Evolutionary conservation across 2,113 vertebrate species (phyloP).

Genomic region (Vidua macroura): DNA sequence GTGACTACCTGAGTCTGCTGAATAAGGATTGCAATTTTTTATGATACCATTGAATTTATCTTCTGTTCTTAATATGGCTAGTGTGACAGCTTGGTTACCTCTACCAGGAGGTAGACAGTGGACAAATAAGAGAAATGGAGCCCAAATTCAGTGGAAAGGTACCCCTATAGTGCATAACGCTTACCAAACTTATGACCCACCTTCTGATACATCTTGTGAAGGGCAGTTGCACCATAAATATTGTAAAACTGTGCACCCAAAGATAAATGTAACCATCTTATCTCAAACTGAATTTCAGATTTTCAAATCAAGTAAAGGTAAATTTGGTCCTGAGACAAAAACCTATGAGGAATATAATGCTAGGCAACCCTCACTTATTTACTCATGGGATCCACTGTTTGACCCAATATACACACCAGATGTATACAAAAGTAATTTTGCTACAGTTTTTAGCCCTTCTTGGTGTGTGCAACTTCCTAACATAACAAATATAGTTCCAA

Average conservation of each 20-base stretch:
- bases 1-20: no score
- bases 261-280: not conserved
- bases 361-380: not conserved
- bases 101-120: no score
- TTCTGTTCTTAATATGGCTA: no score
- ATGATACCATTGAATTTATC: no score
- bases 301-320: not conserved
- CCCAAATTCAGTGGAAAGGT: not conserved
- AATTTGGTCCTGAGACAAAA: not conserved
- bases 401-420: not conserved
- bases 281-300: not conserved
- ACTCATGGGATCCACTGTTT: not conserved
- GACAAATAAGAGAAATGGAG: not conserved
- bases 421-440: not conserved
- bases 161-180: not conserved
- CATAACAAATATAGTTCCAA: not conserved
- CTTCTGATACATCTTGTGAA: not conserved
- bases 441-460: not conserved
- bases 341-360: not conserved
- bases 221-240: not conserved
- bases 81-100: no score
- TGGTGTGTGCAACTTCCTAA: not conserved
- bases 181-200: not conserved
- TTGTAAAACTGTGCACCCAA: not conserved
- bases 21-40: no score